phyloP scores from a whole-genome alignment of 1,140 invertebrate species.

The Episyrphus balteatus region DNA sequence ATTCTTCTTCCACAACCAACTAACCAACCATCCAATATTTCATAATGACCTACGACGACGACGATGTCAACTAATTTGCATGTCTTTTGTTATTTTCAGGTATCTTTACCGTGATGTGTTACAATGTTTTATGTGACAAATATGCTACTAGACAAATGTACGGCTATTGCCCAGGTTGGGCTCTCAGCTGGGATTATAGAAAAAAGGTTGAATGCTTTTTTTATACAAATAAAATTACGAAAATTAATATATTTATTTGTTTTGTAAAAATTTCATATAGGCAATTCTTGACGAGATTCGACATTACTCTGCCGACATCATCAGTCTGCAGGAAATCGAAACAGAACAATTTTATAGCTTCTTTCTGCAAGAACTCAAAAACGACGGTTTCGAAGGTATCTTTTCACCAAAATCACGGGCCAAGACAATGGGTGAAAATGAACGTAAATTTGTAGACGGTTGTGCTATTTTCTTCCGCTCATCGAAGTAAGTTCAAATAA shows the following conservation, averaged over 20 bases:
- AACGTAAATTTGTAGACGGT: constrained; percentile 96
- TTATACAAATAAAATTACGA: neutral
- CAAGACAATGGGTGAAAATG: constrained; percentile 95
- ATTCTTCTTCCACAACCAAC: neutral
- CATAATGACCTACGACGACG: too few relatives aligned
- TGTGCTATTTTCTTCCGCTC: constrained; percentile 96
- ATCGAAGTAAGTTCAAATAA: constrained; percentile 85
- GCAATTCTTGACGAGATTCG: constrained; percentile 93
- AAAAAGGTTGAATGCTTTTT: constrained; percentile 56
- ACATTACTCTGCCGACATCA: constrained; percentile 95
- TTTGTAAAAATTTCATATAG: neutral
- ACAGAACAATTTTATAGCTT: constrained; percentile 98
- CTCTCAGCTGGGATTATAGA: constrained; percentile 94
- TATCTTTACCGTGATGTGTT: constrained; percentile 98
- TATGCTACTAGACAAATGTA: constrained; percentile 97
- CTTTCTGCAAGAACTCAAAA: constrained; percentile 88
- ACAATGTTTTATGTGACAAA: constrained; percentile 98
- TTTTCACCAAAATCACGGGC: constrained; percentile 97
- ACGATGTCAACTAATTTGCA: neutral
- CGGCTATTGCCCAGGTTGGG: constrained; percentile 95
- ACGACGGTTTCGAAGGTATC: constrained; percentile 93
- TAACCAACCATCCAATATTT: constrained; percentile 2
- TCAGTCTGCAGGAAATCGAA: constrained; percentile 96
- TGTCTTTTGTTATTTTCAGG: constrained; percentile 44
- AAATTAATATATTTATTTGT: neutral